Conservation (phyloP, 2,797 vertebrate species). For the Semaprochilodus insignis region DNA sequence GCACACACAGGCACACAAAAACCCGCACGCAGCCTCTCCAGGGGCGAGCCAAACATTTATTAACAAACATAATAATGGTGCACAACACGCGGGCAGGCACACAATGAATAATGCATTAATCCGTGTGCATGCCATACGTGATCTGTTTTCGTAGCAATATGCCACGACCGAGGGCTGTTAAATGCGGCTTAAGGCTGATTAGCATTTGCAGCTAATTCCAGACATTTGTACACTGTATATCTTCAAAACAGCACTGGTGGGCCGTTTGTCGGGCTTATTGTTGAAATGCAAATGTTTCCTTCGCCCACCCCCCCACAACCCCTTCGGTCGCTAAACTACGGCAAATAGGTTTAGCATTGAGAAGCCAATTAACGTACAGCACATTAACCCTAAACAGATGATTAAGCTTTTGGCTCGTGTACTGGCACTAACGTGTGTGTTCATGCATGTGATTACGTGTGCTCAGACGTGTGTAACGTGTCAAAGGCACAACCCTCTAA, state of each 20-base stretch:
- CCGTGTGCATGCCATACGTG: neutral
- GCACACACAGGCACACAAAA: neutral
- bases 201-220: conserved; percentile 27
- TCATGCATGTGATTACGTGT: conserved; percentile 29
- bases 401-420: conserved; percentile 1
- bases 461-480: conserved; percentile 31
- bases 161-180: conserved; percentile 6
- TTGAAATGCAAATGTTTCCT: neutral
- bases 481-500: neutral
- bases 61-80: conserved; percentile 36
- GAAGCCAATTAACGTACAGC: conserved; percentile 13
- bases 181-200: conserved; percentile 34
- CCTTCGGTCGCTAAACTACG: conserved; percentile 1
- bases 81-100: conserved; percentile 12
- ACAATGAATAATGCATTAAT: conserved; percentile 27
- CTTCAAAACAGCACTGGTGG: neutral
- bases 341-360: neutral
- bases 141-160: conserved; percentile 25
- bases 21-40: conserved; percentile 1
- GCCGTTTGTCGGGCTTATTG: conserved; percentile 24
- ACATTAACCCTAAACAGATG: conserved; percentile 5
- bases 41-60: conserved; percentile 31
- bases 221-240: conserved; percentile 27
- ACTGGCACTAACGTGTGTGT: neutral
- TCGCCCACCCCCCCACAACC: neutral